Conservation (phyloP, 2,888 invertebrate species). For the Thecocarcelia acutangulata region DNA sequence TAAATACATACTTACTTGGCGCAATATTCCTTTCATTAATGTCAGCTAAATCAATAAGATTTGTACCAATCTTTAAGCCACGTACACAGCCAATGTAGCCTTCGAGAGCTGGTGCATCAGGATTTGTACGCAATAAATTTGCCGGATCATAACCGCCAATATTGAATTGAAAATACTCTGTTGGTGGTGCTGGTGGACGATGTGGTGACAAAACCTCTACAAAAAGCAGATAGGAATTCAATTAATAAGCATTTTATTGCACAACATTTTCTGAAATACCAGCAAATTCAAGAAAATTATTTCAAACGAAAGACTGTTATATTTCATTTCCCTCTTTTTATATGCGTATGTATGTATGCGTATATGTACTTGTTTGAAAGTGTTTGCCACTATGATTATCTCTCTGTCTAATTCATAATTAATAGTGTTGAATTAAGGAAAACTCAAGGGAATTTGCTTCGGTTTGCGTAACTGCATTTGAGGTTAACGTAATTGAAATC, state of each 20-base stretch:
- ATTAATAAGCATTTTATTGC: constrained; percentile 26
- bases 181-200: constrained; percentile 93
- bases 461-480: constrained; percentile 33
- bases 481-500: constrained; percentile 44
- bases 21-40: constrained; percentile 87
- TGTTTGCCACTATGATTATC: too few relatives aligned
- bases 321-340: too few relatives aligned
- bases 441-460: constrained; percentile 40
- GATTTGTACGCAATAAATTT: constrained; percentile 85
- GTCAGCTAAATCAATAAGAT: constrained; percentile 89
- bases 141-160: constrained; percentile 92
- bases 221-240: constrained; percentile 55
- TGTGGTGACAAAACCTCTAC: constrained; percentile 93
- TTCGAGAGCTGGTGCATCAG: constrained; percentile 83
- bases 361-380: too few relatives aligned
- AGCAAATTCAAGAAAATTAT: too few relatives aligned
- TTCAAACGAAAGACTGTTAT: too few relatives aligned
- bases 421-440: constrained; percentile 21
- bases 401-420: constrained; percentile 13
- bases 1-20: constrained; percentile 83
- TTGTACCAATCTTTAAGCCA: constrained; percentile 91
- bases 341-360: neutral
- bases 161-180: constrained; percentile 93
- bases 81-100: constrained; percentile 94
- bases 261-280: neutral